Percentiles rank a stretch among this genome's conserved stretches.
Conservation (phyloP, 2,888 invertebrate genomes). For the Stenodera caucasica region DNA sequence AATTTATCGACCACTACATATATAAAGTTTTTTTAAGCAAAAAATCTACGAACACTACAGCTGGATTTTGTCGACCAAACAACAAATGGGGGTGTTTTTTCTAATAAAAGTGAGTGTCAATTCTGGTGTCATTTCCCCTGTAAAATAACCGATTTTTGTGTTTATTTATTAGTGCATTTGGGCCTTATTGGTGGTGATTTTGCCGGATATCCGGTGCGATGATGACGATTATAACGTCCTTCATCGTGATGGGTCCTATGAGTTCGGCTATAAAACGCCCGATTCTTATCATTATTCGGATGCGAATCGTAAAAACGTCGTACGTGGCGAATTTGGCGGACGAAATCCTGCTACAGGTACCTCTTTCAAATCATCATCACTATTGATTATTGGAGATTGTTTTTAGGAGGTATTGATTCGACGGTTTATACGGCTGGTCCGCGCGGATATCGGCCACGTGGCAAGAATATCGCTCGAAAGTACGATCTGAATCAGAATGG, state of each 20-base stretch:
- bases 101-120: slow-evolving; percentile 34
- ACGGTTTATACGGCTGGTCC: slow-evolving; percentile 76
- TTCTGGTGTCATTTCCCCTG: neutral
- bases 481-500: slow-evolving; percentile 68
- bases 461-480: slow-evolving; percentile 73
- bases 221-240: slow-evolving; percentile 64
- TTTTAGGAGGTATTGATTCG: slow-evolving; percentile 63
- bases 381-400: slow-evolving; percentile 8
- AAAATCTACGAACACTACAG: neutral
- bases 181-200: slow-evolving; percentile 16
- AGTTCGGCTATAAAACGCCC: slow-evolving; percentile 74
- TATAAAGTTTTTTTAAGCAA: slow-evolving; percentile 39
- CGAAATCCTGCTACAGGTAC: slow-evolving; percentile 68
- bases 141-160: neutral
- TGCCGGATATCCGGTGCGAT: slow-evolving; percentile 35
- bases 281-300: slow-evolving; percentile 71
- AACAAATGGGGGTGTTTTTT: slow-evolving; percentile 28
- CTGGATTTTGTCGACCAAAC: neutral
- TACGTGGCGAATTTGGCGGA: slow-evolving; percentile 72
- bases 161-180: slow-evolving; percentile 29
- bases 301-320: slow-evolving; percentile 67
- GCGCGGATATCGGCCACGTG: slow-evolving; percentile 76
- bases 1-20: slow-evolving; percentile 35
- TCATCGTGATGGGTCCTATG: slow-evolving; percentile 73
- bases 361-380: neutral